phyloP scores from a whole-genome alignment of 2,888 invertebrate species.

The Callinectes sapidus region DNA sequence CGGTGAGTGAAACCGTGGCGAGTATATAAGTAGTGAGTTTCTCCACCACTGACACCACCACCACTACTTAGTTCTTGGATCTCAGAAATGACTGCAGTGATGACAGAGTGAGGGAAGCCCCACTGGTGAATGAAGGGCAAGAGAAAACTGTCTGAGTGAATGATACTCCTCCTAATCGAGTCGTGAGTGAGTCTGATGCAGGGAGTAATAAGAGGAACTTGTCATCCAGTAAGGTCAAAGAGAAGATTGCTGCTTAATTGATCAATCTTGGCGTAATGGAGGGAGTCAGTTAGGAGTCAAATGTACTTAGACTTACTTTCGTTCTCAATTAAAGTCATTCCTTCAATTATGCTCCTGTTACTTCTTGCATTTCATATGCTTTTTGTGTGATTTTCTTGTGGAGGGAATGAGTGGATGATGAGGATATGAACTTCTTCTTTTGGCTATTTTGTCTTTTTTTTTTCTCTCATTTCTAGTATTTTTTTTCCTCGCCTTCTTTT shows the following conservation, averaged over 20 bases:
- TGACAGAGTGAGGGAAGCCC: neutral
- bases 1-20: neutral
- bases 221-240: conserved; percentile 6
- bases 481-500: too few relatives aligned
- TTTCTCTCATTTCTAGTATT: neutral
- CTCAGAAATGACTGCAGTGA: neutral
- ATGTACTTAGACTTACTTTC: neutral
- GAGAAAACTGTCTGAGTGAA: neutral
- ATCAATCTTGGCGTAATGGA: neutral
- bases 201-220: neutral
- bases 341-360: neutral
- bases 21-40: neutral
- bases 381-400: too few relatives aligned
- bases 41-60: neutral
- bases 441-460: too few relatives aligned
- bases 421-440: neutral
- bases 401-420: neutral
- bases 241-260: conserved; percentile 12
- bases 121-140: neutral
- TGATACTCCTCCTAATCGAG: neutral
- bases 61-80: neutral
- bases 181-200: conserved; percentile 19
- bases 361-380: neutral
- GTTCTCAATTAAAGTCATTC: neutral
- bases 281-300: neutral